Percentiles rank a stretch among this genome's conserved stretches.
Conservation (phyloP, 2,888 invertebrate genomes). For the Hypercompe scribonia region DNA sequence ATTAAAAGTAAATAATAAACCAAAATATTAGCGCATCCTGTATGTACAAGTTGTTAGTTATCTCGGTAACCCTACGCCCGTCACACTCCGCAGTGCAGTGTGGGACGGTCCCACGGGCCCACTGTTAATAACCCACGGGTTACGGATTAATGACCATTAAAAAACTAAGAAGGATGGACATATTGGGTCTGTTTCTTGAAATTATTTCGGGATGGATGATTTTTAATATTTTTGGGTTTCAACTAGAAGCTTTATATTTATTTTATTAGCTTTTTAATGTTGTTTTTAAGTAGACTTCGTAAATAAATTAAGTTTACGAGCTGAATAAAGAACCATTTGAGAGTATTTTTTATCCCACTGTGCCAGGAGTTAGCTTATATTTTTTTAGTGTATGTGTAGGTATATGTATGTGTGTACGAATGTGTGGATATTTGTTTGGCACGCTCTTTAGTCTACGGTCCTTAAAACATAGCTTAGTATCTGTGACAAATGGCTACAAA, state of each 20-base stretch:
- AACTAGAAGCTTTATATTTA: neutral
- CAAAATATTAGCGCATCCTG: conserved; percentile 28
- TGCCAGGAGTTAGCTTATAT: too few relatives aligned
- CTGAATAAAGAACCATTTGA: neutral
- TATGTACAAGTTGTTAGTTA: conserved; percentile 38
- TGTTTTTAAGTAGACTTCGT: neutral
- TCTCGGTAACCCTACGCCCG: conserved; percentile 59
- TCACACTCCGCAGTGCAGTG: conserved; percentile 54
- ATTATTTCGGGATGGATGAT: conserved; percentile 3
- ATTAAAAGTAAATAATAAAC: too few relatives aligned
- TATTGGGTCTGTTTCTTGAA: conserved; percentile 17
- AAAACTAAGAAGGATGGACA: conserved; percentile 18
- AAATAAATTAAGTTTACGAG: neutral
- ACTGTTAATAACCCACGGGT: conserved; percentile 47
- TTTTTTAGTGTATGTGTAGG: too few relatives aligned
- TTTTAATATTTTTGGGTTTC: conserved; percentile 5
- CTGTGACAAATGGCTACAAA: too few relatives aligned
- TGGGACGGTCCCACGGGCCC: conserved; percentile 57
- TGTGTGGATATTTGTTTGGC: too few relatives aligned
- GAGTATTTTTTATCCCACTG: neutral
- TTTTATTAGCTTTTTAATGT: neutral
- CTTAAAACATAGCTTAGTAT: too few relatives aligned
- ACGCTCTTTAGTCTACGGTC: too few relatives aligned
- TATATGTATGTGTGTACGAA: too few relatives aligned
- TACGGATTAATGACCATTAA: conserved; percentile 47